phyloP scores from a whole-genome alignment of 2,113 vertebrate genomes.

The Ictalurus punctatus region DNA sequence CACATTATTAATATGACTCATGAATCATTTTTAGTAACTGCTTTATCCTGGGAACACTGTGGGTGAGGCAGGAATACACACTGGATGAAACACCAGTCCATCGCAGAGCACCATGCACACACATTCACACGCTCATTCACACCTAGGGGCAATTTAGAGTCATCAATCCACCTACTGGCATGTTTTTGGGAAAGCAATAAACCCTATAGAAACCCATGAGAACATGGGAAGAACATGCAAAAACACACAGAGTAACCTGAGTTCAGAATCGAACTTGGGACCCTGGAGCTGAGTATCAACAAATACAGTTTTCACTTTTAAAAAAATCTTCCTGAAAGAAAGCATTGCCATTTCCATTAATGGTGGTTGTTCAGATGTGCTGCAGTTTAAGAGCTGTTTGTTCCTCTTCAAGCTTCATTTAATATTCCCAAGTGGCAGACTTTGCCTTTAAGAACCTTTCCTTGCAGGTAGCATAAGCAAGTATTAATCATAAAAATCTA shows the following conservation, averaged over 20 bases:
- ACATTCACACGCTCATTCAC: background rate
- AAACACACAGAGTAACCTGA: background rate
- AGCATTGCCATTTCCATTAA: background rate
- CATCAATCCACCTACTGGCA: background rate
- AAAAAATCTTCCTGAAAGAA: background rate
- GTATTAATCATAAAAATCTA: background rate
- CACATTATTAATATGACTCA: conserved; percentile 13
- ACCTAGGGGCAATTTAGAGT: background rate
- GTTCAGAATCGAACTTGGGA: background rate
- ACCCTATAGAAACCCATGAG: background rate
- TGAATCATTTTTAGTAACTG: conserved; percentile 5
- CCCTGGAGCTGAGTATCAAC: background rate
- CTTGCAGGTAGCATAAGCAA: background rate
- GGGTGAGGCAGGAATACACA: background rate
- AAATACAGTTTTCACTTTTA: background rate
- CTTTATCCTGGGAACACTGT: background rate
- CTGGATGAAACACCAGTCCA: background rate
- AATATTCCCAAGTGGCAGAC: background rate
- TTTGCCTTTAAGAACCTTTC: background rate
- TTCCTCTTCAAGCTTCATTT: background rate
- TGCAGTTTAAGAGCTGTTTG: background rate
- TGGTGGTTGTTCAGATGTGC: background rate
- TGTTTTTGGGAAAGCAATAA: background rate
- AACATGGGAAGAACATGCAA: background rate
- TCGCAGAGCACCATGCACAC: background rate